Base-by-base conservation (phyloP, 2,113 vertebrate species). In the Platycercus adscitus region DNA sequence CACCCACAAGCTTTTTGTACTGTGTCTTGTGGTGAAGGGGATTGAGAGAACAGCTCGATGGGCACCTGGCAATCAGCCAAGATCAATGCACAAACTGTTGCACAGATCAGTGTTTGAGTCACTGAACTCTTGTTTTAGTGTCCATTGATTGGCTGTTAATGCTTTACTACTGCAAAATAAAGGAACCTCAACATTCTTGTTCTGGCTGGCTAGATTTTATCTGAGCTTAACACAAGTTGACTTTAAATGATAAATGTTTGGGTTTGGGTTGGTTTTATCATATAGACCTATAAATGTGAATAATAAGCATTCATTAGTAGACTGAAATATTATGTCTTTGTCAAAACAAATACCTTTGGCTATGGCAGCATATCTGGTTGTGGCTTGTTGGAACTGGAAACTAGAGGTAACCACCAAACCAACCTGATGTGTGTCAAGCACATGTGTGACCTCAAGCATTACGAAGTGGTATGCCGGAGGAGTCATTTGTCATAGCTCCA, bases 61-160 rank as follows among this genome's bases (percentile, higher is more conserved):
- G 23, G 6, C 21, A 50, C 10, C 21, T 35, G 14, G 5, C 8
- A 37, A 25, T 29, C 14, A 43, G 11, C 16, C 37, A 43, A 23
- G 16, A 26, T 39, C 18, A 56, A 24, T 28, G 15, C 10, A 68
- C 1, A 6, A n/a, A 23, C 13, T 66, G 24, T 6, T 41, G 19
- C 10, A 65, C 6, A 2, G 0, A 17, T 11, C 13, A 41, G 7
- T 24, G 15, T 53, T 49, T 29, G 23, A 3, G 24, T 58, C 7
- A 35, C 8, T 8, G 21, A 52, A 47, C 25, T 37, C 11, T n/a
- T 56, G 11, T 52, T 18, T 44, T 66, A 18, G 10, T 11, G 13
- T 15, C 28, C 63, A 1, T 58, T 0, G 0, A 1, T 14, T 37
- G 6, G 3, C n/a, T 88, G 33, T 5, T n/a, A 76, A 17, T 80